These are phyloP conservation scores for Choreutis nemorana DNA, from an alignment of 2,888 invertebrate genomes.

Conservation along the genomic window DNA sequence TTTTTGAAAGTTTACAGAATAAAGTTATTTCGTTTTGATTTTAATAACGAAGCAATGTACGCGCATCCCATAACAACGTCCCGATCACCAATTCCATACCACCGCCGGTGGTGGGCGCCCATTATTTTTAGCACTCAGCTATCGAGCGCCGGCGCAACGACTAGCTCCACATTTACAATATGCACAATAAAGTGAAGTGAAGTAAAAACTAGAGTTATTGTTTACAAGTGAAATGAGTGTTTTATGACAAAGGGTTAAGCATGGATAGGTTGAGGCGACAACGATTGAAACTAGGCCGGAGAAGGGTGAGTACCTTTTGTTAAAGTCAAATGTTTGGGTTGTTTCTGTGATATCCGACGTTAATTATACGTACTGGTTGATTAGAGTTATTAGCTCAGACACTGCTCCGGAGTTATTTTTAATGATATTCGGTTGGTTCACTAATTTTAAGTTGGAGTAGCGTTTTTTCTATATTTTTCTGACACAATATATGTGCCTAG, in stretches of 20 bases:
- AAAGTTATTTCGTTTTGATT: too few relatives aligned
- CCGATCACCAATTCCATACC: constrained; percentile 1
- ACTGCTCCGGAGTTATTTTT: too few relatives aligned
- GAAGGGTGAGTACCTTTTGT: constrained; percentile 26
- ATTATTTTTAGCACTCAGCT: constrained; percentile 53
- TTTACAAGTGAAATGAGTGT: constrained; percentile 34
- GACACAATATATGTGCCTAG: too few relatives aligned
- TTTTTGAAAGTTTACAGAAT: too few relatives aligned
- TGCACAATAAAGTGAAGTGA: constrained; percentile 11
- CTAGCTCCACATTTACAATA: constrained; percentile 13
- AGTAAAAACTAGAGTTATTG: constrained; percentile 7
- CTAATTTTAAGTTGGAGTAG: too few relatives aligned
- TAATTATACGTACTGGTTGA: too few relatives aligned
- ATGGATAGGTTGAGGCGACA: constrained; percentile 51
- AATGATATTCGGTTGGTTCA: too few relatives aligned
- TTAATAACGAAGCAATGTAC: too few relatives aligned
- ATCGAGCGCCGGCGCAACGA: constrained; percentile 27
- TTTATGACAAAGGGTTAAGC: constrained; percentile 51
- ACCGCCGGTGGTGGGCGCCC: constrained; percentile 9
- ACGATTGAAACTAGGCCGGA: constrained; percentile 31
- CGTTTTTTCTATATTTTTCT: too few relatives aligned
- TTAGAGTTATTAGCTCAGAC: too few relatives aligned
- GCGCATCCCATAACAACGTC: not conserved
- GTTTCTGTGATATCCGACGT: too few relatives aligned
- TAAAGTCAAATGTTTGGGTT: constrained; percentile 19